Evolutionary conservation across 2,888 invertebrate species (phyloP).

Genomic region (Acanthacorydalis orientalis): DNA sequence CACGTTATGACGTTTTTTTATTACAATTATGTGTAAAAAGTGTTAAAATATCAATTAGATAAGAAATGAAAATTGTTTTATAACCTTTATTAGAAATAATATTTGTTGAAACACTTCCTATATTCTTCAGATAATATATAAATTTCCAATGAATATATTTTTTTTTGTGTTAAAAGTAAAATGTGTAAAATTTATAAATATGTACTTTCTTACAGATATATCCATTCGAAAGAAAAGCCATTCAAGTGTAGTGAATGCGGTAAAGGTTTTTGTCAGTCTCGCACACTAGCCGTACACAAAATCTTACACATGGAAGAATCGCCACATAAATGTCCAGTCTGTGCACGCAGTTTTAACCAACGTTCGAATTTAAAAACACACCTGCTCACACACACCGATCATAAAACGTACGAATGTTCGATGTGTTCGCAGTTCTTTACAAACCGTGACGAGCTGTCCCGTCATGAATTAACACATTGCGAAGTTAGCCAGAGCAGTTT

Average conservation of each 20-base stretch:
- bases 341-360: conserved; percentile 81
- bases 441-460: conserved; percentile 19
- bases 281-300: conserved; percentile 91
- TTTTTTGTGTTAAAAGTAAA: no score
- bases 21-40: no score
- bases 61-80: no score
- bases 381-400: conserved; percentile 70
- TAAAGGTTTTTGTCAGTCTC: conserved; percentile 95
- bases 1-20: no score
- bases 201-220: conserved; percentile 53
- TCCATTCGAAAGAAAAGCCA: conserved; percentile 96
- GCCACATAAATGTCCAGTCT: conserved; percentile 82
- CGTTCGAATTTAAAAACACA: conserved; percentile 84
- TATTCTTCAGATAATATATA: no score
- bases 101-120: no score
- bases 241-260: conserved; percentile 95
- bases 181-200: neutral
- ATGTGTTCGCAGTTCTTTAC: conserved; percentile 21
- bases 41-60: no score
- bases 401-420: conserved; percentile 20
- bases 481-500: conserved; percentile 14
- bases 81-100: no score
- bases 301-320: conserved; percentile 88
- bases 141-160: no score
- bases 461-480: conserved; percentile 18